Percentiles rank a stretch among this genome's conserved stretches.
phyloP scores from a whole-genome alignment of 1,140 invertebrate genomes.

The Heliothis virescens region DNA sequence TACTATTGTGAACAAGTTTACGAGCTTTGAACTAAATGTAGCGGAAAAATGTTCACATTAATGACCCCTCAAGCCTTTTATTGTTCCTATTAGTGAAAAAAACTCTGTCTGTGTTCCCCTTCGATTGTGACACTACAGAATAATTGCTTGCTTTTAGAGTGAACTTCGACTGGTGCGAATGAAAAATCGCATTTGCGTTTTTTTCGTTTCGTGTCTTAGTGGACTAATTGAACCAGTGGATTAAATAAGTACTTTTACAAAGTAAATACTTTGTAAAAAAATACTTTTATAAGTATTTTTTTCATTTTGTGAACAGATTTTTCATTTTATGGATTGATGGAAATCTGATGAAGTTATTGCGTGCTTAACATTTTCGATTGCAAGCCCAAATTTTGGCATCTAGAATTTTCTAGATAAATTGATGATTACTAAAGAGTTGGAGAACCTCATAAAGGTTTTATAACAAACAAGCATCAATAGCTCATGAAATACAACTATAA shows the following conservation, averaged over 20 bases:
- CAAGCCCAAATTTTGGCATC: too few relatives aligned
- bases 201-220: background rate
- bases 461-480: too few relatives aligned
- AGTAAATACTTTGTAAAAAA: too few relatives aligned
- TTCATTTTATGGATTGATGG: too few relatives aligned
- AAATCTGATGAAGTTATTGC: too few relatives aligned
- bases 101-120: conserved; percentile 28
- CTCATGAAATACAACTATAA: background rate
- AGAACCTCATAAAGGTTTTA: background rate
- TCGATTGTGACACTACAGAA: conserved; percentile 44
- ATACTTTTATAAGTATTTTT: too few relatives aligned
- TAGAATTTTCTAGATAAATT: too few relatives aligned
- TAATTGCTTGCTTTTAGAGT: conserved; percentile 40
- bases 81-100: conserved; percentile 30
- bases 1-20: conserved; percentile 4
- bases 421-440: too few relatives aligned
- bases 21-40: background rate
- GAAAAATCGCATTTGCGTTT: conserved; percentile 9
- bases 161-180: background rate
- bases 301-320: too few relatives aligned
- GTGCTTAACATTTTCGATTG: too few relatives aligned
- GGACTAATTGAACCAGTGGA: too few relatives aligned
- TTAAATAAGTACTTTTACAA: too few relatives aligned
- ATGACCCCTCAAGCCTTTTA: conserved; percentile 40
- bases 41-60: conserved; percentile 24